Evolutionary conservation across 1,140 invertebrate species (phyloP), one percentile per base, ranked within the genome.

Genomic region (Trichogramma pretiosum): DNA sequence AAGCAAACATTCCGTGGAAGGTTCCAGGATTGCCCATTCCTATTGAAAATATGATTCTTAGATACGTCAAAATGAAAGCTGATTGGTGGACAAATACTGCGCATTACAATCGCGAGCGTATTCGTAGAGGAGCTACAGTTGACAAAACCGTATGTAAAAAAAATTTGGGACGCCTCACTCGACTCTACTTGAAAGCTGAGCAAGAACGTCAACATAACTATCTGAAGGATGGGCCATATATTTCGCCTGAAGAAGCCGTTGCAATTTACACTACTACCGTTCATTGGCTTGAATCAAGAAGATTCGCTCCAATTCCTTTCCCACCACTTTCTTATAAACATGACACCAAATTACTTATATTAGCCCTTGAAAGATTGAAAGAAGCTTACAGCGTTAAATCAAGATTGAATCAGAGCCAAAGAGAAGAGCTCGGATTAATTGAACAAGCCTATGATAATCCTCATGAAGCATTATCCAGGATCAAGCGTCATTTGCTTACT

Each of bases 51-150:
- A 99, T 99, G 96, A 99, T 99, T 57, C 78, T 99, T 16, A 81
- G 97, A 33, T 99, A 98, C 69, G 96, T 99, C 0, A 99, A 99
- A 70, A 98, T 98, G 84, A 99, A 99, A 68, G 96, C 97, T 1
- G 97, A 99, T 71, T 99, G 97, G 97, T 99, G 97, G 97, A 99
- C 97, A 0, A 99, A 99, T 69, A 99, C 97, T 1, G 96, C 96
- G 2, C 97, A 99, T 74, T 99, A 99, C 68, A 99, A 99, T 74
- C 79, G 97, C 19, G 97, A 99, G 71, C 77, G 97, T 56, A 94
- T 96, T 33, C 77, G 91, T 2, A 79, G 90, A 48, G 91, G 91
- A 28, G 91, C 90, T 14, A 95, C 91, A 2, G 95, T 99, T 16
- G 96, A 99, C 67, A 99, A 99, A 70, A 99, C 97, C 1, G 97